phyloP scores from a whole-genome alignment of 2,113 vertebrate species.

The Anarrhichthys ocellatus region DNA sequence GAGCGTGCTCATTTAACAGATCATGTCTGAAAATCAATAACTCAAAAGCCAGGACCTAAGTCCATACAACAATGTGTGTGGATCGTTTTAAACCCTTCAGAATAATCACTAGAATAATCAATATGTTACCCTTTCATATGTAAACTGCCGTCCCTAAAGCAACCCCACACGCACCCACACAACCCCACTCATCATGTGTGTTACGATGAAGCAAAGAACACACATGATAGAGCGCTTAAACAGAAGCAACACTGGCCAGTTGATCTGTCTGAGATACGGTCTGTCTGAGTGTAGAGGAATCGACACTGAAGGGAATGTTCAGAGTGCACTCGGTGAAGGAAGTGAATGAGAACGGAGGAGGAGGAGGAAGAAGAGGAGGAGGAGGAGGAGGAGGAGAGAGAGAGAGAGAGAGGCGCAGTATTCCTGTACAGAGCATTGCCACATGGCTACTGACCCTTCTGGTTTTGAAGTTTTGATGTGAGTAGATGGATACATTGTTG shows the following conservation, averaged over 20 bases:
- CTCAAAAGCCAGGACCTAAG: not conserved
- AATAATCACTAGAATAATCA: slow-evolving; percentile 17
- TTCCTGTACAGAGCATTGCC: slow-evolving; percentile 45
- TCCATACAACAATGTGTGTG: not conserved
- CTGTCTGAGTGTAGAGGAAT: not conserved
- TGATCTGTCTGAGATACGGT: slow-evolving; percentile 25
- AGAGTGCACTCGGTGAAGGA: slow-evolving; percentile 7
- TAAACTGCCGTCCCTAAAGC: slow-evolving; percentile 7
- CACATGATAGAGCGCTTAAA: slow-evolving; percentile 21
- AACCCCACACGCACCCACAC: not conserved
- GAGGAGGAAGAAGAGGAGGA: not conserved
- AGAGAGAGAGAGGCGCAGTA: slow-evolving; percentile 32
- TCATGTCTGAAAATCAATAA: not conserved
- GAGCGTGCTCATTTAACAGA: not conserved
- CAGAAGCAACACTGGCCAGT: slow-evolving; percentile 4
- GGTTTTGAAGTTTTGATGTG: slow-evolving; percentile 57
- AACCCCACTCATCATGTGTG: slow-evolving; percentile 12
- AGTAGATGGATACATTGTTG: slow-evolving; percentile 49
- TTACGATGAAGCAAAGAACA: slow-evolving; percentile 20
- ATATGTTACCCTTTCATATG: slow-evolving; percentile 8
- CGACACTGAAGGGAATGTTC: slow-evolving; percentile 38
- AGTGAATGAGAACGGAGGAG: slow-evolving; percentile 37
- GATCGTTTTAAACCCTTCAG: not conserved
- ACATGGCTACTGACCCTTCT: slow-evolving; percentile 57
- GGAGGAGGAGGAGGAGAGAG: slow-evolving; percentile 3